Base-by-base conservation (phyloP, 1,140 invertebrate genomes). In the Meloidogyne exigua region DNA sequence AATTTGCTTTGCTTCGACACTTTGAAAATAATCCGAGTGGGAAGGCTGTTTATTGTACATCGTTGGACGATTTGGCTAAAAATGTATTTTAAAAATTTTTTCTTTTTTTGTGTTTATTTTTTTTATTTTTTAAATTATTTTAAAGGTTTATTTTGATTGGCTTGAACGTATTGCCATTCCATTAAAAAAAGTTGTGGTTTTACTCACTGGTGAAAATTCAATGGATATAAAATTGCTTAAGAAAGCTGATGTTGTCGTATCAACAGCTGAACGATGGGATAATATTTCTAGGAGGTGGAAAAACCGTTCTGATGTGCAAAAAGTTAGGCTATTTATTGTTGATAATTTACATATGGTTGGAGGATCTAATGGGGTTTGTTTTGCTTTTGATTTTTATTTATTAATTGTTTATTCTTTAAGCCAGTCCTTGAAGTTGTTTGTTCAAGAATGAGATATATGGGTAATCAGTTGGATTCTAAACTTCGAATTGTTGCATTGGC, bases 271-370 rank as follows among this genome's bases (percentile, higher is more conserved):
- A 82, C 96, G 97, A 84, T 0, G 97, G 97, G 96, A 99, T 88
- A 93, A 99, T 11, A 88, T 99, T 0, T 99, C 96, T 0, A 90
- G 97, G 77, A 90, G 96, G 77, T 99, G 97, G 97, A 99, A 99
- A 87, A 95, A 98, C 84, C 90, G 96, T 9, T 98, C 98, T 88
- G 96, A 96, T 87, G 95, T 99, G 0, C 96, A 99, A 86, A 96
- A 95, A 83, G 92, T 99, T 4, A 93, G 95, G 79, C 89, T 99
- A 2, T 97, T 99, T 84, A 96, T 99, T 77, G 94, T 95, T 26
- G 97, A 99, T 89, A 96, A 99, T 84, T 88, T 99, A n/a, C 96
- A 98, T 85, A 88, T 92, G 80, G 89, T 91, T 82, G 90, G 90
- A 67, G 89, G 88, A 76, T 85, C 88, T 65, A 88, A 90, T 76